Evolutionary conservation across 2,797 vertebrate genomes (phyloP).

Genomic region (Florisuga fusca): DNA sequence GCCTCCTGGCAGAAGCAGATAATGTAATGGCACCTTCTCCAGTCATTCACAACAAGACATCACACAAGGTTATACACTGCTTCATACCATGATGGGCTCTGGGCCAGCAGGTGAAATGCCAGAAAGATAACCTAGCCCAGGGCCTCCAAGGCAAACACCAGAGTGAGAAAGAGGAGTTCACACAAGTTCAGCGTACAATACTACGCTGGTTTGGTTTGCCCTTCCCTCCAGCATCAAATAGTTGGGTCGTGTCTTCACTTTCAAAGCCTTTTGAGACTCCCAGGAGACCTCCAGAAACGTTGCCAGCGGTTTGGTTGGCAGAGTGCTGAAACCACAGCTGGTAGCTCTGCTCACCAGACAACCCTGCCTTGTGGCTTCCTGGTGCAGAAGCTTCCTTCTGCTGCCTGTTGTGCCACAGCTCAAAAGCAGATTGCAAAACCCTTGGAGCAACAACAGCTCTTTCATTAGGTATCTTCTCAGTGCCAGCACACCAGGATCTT

Average conservation of each 20-base stretch:
- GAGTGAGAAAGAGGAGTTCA: not conserved
- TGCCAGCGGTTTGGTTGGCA: not conserved
- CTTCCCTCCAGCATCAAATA: not conserved
- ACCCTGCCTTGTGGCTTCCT: not conserved
- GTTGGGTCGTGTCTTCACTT: fast-evolving
- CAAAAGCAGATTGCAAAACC: not conserved
- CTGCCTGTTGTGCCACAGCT: not conserved
- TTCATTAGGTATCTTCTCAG: not conserved
- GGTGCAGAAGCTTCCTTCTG: not conserved
- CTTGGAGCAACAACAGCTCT: not conserved
- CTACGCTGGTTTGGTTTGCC: not conserved
- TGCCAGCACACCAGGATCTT: not conserved
- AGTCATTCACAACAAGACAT: not conserved
- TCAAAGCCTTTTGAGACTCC: not conserved
- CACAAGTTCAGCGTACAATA: not conserved
- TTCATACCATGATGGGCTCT: not conserved
- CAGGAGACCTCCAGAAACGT: fast-evolving
- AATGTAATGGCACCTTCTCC: not conserved
- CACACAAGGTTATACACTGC: not conserved
- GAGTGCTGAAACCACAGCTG: not conserved
- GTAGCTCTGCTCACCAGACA: not conserved
- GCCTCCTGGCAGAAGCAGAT: not conserved
- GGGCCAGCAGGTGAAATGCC: constrained; percentile 5
- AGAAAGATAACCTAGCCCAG: constrained; percentile 13
- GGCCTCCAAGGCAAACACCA: constrained; percentile 5